Conservation (phyloP, 1,140 invertebrate species). For the Calycopis cecrops region DNA sequence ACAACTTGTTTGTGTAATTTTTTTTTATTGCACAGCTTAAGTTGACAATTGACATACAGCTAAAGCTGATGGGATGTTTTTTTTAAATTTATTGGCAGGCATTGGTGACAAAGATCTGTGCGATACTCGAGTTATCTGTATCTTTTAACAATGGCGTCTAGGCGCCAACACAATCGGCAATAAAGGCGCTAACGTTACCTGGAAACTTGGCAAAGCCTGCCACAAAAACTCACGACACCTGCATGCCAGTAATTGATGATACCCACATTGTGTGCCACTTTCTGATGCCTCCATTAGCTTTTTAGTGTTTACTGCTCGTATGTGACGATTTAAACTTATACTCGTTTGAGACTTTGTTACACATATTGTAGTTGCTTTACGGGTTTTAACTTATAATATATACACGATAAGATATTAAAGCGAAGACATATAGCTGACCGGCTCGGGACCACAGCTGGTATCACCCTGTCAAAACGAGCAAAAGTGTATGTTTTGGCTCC, state of each 20-base stretch:
- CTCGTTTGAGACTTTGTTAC: no score
- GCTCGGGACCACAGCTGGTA: no score
- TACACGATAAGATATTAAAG: no score
- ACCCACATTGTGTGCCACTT: slow-evolving; percentile 41
- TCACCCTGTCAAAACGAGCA: no score
- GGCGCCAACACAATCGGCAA: slow-evolving; percentile 54
- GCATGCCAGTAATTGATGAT: slow-evolving; percentile 46
- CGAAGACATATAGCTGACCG: no score
- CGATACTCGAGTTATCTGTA: neutral
- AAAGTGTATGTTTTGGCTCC: no score
- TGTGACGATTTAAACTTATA: slow-evolving; percentile 22
- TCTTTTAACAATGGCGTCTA: slow-evolving; percentile 21
- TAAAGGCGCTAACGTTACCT: slow-evolving; percentile 55
- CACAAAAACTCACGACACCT: slow-evolving; percentile 24
- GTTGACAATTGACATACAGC: no score
- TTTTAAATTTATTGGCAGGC: neutral
- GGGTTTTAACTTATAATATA: no score
- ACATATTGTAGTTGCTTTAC: no score
- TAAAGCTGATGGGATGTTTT: no score
- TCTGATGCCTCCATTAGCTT: slow-evolving; percentile 11
- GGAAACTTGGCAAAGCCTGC: slow-evolving; percentile 44
- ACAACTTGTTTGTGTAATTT: no score
- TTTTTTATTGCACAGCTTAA: no score
- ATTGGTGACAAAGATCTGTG: neutral
- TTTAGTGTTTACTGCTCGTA: slow-evolving; percentile 16